Conservation (phyloP, 2,888 invertebrate genomes). For the Tachina fera region DNA sequence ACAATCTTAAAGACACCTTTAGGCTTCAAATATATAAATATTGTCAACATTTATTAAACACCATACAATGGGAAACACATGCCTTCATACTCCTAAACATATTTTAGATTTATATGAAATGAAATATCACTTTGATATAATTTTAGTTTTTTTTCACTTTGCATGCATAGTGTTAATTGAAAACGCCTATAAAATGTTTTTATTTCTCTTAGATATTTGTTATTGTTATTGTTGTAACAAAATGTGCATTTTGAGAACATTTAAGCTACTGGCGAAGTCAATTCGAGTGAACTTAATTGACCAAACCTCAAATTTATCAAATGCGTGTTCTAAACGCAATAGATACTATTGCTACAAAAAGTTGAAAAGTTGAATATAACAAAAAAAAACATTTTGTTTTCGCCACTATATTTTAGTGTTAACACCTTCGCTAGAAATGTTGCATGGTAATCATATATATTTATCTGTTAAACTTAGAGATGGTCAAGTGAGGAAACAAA, state of each 20-base stretch:
- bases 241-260: slow-evolving; percentile 15
- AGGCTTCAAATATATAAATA: slow-evolving; percentile 46
- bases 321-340: slow-evolving; percentile 66
- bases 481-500: not conserved
- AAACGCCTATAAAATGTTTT: slow-evolving; percentile 54
- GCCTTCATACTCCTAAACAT: not conserved
- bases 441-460: slow-evolving; percentile 25
- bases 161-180: slow-evolving; percentile 38
- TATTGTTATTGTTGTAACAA: not conserved
- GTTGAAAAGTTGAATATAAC: not conserved
- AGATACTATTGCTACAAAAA: slow-evolving; percentile 9
- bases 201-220: not conserved
- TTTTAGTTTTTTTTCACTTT: not conserved
- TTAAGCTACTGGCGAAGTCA: slow-evolving; percentile 50
- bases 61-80: slow-evolving; percentile 36
- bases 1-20: slow-evolving; percentile 42
- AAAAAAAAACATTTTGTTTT: slow-evolving; percentile 32
- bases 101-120: not conserved
- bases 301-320: slow-evolving; percentile 69
- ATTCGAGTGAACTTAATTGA: slow-evolving; percentile 59
- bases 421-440: slow-evolving; percentile 50
- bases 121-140: slow-evolving; percentile 11
- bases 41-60: slow-evolving; percentile 54
- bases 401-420: slow-evolving; percentile 46
- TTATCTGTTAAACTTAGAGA: slow-evolving; percentile 7